Evolutionary conservation across 2,888 invertebrate genomes (phyloP).

Genomic region (Carcina quercana): DNA sequence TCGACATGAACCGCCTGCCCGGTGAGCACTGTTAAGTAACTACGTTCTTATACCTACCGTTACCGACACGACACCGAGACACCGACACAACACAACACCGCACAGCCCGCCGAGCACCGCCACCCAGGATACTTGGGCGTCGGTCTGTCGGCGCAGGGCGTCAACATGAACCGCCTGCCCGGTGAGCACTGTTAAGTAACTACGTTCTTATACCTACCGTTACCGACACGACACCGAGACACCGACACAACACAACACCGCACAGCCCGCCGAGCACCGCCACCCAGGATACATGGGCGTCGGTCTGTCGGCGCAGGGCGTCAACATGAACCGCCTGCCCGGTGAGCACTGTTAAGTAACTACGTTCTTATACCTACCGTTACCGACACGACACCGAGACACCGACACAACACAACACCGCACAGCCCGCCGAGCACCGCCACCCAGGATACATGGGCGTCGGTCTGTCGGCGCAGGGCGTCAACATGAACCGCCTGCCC

Average conservation of each 20-base stretch:
- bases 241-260: too few relatives aligned
- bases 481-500: slow-evolving; percentile 98
- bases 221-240: too few relatives aligned
- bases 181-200: slow-evolving; percentile 65
- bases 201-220: too few relatives aligned
- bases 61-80: too few relatives aligned
- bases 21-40: slow-evolving; percentile 65
- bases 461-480: slow-evolving; percentile 96
- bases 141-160: slow-evolving; percentile 96
- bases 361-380: too few relatives aligned
- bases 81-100: too few relatives aligned
- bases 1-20: slow-evolving; percentile 97
- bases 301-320: slow-evolving; percentile 96
- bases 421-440: too few relatives aligned
- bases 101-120: too few relatives aligned
- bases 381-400: too few relatives aligned
- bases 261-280: too few relatives aligned
- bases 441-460: slow-evolving; percentile 99
- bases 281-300: slow-evolving; percentile 99
- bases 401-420: too few relatives aligned
- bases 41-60: too few relatives aligned
- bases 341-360: slow-evolving; percentile 65
- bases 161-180: slow-evolving; percentile 98
- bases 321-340: slow-evolving; percentile 98
- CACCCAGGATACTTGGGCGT: slow-evolving; percentile 99